Conservation (phyloP, 2,797 vertebrate species). For the Crypturellus tataupa region DNA sequence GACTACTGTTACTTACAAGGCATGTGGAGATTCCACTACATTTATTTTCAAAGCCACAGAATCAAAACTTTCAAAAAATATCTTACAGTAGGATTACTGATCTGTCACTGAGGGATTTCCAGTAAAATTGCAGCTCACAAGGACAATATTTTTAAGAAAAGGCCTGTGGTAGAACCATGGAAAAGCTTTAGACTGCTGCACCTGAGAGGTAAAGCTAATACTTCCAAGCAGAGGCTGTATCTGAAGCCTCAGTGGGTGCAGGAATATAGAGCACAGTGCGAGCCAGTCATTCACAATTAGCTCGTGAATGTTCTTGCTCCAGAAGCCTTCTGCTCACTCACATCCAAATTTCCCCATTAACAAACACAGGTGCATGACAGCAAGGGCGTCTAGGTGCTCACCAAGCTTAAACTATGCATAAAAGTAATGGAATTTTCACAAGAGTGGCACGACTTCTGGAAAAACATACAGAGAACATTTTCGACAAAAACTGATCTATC, state of each 20-base stretch:
- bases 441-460: background rate
- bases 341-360: background rate
- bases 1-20: background rate
- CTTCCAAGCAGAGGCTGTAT: background rate
- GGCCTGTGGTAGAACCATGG: background rate
- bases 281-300: background rate
- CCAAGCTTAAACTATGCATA: background rate
- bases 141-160: background rate
- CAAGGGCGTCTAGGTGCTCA: fast-evolving
- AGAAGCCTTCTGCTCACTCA: background rate
- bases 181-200: background rate
- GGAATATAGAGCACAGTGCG: background rate
- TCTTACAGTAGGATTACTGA: background rate
- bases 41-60: background rate
- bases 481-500: background rate
- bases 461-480: fast-evolving
- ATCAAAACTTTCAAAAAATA: background rate
- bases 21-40: fast-evolving
- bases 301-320: background rate
- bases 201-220: background rate
- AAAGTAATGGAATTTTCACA: background rate
- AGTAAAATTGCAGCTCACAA: background rate
- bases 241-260: background rate
- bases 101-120: fast-evolving
- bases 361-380: background rate